Conservation (phyloP, 2,113 vertebrate genomes). For the Microcebus jonahi region DNA sequence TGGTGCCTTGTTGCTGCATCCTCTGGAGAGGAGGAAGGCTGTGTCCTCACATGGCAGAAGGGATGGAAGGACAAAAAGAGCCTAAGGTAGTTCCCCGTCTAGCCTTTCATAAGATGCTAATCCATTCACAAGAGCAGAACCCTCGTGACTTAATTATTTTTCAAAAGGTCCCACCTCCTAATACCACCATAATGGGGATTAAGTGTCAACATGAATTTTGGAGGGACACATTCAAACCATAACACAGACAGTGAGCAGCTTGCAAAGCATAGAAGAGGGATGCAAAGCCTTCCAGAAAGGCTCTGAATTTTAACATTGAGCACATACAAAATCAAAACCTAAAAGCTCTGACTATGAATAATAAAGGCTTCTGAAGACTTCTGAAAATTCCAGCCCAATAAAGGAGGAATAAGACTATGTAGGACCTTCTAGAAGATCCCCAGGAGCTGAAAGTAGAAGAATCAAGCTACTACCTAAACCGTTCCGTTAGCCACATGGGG, state of each 20-base stretch:
- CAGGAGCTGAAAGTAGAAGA: background rate
- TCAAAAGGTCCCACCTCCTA: background rate
- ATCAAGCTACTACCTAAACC: background rate
- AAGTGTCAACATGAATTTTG: background rate
- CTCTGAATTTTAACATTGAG: background rate
- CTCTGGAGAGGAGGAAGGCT: background rate
- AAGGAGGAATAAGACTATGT: background rate
- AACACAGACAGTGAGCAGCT: background rate
- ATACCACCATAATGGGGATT: background rate
- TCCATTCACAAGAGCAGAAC: background rate
- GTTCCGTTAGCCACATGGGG: background rate
- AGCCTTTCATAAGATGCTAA: background rate
- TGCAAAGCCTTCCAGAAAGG: background rate
- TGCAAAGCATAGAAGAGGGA: background rate
- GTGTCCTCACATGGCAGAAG: background rate
- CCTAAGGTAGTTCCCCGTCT: background rate
- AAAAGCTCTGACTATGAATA: background rate
- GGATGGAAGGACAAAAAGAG: background rate
- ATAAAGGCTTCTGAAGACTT: background rate
- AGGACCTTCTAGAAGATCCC: background rate
- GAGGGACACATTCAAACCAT: background rate
- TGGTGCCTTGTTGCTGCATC: background rate
- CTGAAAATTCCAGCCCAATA: background rate
- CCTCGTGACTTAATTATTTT: background rate
- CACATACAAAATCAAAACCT: background rate